A percentile compares a stretch with the other conserved stretches of the same genome.
phyloP scores from a whole-genome alignment of 2,888 invertebrate genomes.

The Entomobrya proxima region DNA sequence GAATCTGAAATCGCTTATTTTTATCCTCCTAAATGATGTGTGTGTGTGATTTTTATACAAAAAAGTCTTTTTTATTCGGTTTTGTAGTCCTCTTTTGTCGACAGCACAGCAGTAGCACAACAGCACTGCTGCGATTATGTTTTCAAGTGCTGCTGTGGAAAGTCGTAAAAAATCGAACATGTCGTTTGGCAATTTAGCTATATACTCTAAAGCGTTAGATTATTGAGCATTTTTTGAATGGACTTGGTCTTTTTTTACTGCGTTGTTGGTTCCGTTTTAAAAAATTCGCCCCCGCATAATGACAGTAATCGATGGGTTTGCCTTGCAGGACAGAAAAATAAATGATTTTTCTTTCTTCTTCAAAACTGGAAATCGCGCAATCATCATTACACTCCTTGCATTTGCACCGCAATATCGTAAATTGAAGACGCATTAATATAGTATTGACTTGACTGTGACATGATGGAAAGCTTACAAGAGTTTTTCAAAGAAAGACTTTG shows the following conservation, averaged over 20 bases:
- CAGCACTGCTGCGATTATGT: background rate
- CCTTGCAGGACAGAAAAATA: slow-evolving; percentile 68
- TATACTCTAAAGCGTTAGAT: background rate
- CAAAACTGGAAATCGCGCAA: background rate
- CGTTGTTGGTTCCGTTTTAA: background rate
- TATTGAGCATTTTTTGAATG: background rate
- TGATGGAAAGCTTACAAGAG: background rate
- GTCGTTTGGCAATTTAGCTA: slow-evolving; percentile 17
- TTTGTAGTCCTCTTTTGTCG: slow-evolving; percentile 25
- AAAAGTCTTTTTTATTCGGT: slow-evolving; percentile 18
- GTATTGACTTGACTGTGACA: background rate
- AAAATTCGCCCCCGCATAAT: slow-evolving; percentile 74
- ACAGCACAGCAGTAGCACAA: background rate
- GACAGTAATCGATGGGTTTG: slow-evolving; percentile 76
- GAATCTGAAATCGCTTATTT: slow-evolving; percentile 44
- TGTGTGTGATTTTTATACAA: slow-evolving; percentile 56
- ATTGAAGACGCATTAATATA: background rate
- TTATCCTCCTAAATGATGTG: slow-evolving; percentile 17
- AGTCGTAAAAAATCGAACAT: slow-evolving; percentile 52
- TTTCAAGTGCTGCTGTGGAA: slow-evolving; percentile 7
- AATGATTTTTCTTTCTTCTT: slow-evolving; percentile 69
- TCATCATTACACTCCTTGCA: background rate
- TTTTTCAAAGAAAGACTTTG: background rate
- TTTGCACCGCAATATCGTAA: background rate
- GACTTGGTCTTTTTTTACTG: slow-evolving; percentile 29